A percentile compares a stretch with the other conserved stretches of the same genome.
phyloP scores from a whole-genome alignment of 1,140 invertebrate species.

The Cotesia glomerata region DNA sequence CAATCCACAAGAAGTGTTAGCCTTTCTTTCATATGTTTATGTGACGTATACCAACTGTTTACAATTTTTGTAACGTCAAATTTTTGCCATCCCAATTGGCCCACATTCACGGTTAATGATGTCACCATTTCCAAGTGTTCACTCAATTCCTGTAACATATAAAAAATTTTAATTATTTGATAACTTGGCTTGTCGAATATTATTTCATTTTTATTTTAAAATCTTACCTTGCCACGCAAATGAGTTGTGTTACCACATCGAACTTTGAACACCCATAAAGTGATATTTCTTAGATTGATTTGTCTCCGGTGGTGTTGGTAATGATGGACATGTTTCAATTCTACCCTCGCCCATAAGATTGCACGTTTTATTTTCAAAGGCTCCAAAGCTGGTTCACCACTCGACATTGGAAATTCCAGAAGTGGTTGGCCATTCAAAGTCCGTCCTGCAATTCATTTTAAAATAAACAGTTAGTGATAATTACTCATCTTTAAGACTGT shows the following conservation, averaged over 20 bases:
- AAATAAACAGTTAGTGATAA: conserved; percentile 1
- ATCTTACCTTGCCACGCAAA: conserved; percentile 66
- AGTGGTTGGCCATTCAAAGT: conserved; percentile 82
- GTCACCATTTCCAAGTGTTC: conserved; percentile 69
- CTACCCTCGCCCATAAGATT: conserved; percentile 77
- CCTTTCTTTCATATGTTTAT: conserved; percentile 60
- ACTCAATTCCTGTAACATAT: conserved; percentile 51
- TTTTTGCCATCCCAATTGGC: conserved; percentile 82
- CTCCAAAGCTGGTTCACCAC: conserved; percentile 65
- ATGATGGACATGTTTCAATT: conserved; percentile 65
- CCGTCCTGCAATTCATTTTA: conserved; percentile 68
- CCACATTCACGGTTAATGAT: conserved; percentile 72
- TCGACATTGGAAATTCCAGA: conserved; percentile 79
- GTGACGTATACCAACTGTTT: conserved; percentile 72
- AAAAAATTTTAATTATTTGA: background rate
- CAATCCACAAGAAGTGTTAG: conserved; percentile 84
- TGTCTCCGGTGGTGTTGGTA: conserved; percentile 60
- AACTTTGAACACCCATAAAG: conserved; percentile 73
- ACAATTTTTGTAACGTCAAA: conserved; percentile 82
- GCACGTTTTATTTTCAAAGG: conserved; percentile 75
- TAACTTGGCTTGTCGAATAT: background rate
- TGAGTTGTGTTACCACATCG: conserved; percentile 66
- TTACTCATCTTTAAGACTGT: background rate
- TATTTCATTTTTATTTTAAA: conserved; percentile 6
- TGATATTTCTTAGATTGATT: conserved; percentile 65